Base-by-base conservation (phyloP, 2,797 vertebrate genomes). In the Hephaestus fuliginosus region DNA sequence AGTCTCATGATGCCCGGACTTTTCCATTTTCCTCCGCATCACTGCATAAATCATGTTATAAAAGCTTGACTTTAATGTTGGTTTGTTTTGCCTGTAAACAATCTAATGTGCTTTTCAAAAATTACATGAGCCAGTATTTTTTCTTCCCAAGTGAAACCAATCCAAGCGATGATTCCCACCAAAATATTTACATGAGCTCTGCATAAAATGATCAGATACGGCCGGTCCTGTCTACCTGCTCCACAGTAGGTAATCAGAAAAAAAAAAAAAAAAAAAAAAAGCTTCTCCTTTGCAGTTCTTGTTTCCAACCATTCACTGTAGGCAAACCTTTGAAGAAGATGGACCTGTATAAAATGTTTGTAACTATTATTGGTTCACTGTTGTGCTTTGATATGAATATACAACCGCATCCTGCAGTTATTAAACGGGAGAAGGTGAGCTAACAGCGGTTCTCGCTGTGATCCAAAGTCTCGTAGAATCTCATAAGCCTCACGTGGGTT, bases 321-420 rank as follows among this genome's bases (percentile, higher is more conserved):
- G 55, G 28, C 17, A 33, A 76, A 65, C 30, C 75, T 85, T 78
- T 81, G 76, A 89, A 84, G 74, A 68, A 22, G 57, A 82, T 0
- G 43, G 78, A 57, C 74, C 57, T 49, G 61, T n/a, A 0, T 5
- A 43, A 58, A 70, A 58, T 56, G 78, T 77, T 51, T 75, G 58
- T 18, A 72, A 33, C 64, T 33, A 60, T 71, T 62, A 63, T 51
- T 58, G 62, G 30, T 77, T 49, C 43, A 65, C 71, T 48, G 58
- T 77, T 69, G 61, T 60, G 70, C 77, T 84, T 74, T 74, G 65
- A 83, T 77, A 48, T 53, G 55, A 74, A 74, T 74, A 14, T 41
- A 28, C 55, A 39, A 60, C 30, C 5, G 18, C 44, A 25, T 73
- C 68, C 62, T 3, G 56, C 74, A 11, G 76, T 58, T 76, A 48